Evolutionary conservation across 1,140 invertebrate species (phyloP), one percentile per base, ranked within the genome.

Genomic region (Camponotus pennsylvanicus): DNA sequence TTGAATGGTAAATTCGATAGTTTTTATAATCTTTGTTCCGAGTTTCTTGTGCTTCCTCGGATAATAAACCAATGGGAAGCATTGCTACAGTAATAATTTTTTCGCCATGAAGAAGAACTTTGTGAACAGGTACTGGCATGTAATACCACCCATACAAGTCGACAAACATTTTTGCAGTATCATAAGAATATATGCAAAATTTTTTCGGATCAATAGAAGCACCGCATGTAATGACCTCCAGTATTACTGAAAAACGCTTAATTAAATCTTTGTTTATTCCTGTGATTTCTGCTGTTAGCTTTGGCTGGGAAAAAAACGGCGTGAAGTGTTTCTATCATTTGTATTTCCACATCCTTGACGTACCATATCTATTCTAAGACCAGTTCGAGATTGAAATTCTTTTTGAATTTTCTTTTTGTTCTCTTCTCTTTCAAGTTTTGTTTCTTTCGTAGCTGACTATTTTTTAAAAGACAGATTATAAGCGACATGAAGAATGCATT

Each of bases 261-360:
- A 67, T 67, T 21, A 67, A 21, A 67, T 67, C 37, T 42, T 67
- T n/a, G n/a, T 66, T 67, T 7, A 67, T 67, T 67, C 64, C 37
- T 67, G 37, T 67, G 2, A 67, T 67, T n/a, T 67, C 37, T 67
- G 64, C 64, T 67, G 37, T 42, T 67, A 40, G 0, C 15, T 66
- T 66, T 9, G 34, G 63, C 34, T 66, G 63, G 61, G 61, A 34
- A 34, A 63, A 63, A 63, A 63, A 63, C 3, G 32, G 11, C 61
- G 61, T 34, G 61, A 63, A 63, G 32, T 63, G 13, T 63, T 66
- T 6, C 63, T 34, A n/a, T 66, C 63, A 66, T 66, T 66, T 18
- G 63, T 37, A 66, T 66, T 66, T 66, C 63, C 63, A 66, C 32
- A 63, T 5, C 61, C 32, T 40, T 66, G 63, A 18, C 34, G 63